Base-by-base conservation (phyloP, 2,888 invertebrate genomes). In the Azorinus chamasolen region DNA sequence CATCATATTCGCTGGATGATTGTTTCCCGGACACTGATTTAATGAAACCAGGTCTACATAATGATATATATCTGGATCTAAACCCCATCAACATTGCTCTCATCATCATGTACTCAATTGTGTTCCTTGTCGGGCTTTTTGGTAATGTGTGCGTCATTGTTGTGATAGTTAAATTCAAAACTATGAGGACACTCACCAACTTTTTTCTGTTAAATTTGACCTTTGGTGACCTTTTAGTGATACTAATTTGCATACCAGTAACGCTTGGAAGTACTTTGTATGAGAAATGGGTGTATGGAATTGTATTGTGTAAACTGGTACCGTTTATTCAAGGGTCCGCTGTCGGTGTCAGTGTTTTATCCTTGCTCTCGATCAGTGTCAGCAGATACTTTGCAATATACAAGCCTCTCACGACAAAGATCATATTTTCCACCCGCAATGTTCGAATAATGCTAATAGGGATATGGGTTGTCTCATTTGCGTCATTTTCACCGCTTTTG, bases 131-230 rank as follows among this genome's bases (percentile, higher is more conserved):
- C 0, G 89, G 89, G 0, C 55, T 89, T 1, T 48, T 84, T 8
- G 90, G 89, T 6, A 90, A 89, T 71, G 62, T 85, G 10, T 86
- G 87, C 53, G 89, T 89, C 14, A 87, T 88, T 22, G 41, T 83
- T 16, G 87, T 88, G 6, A 87, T 89, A 8, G 64, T 85, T 18
- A 76, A 83, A 37, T 87, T 87, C 58, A 82, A 84, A 45, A 85
- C 83, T 61, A 88, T 89, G 87, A 73, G 89, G 12, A 89, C 89
- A 0, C 41, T 88, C 8, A 90, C 88, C 14, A 89, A 89, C 63
- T 84, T 87, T 18, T 88, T 88, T 59, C 80, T 89, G n/a, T 76
- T 90, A 25, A 90, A 89, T 66, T 72, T 90, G 45, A 85, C 89
- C 12, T 55, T 88, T 8, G 88, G 87, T n/a, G 89, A 89, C 65